Percentiles rank a stretch among this genome's conserved stretches.
phyloP scores from a whole-genome alignment of 2,888 invertebrate genomes.

The Eupithecia exiguata region DNA sequence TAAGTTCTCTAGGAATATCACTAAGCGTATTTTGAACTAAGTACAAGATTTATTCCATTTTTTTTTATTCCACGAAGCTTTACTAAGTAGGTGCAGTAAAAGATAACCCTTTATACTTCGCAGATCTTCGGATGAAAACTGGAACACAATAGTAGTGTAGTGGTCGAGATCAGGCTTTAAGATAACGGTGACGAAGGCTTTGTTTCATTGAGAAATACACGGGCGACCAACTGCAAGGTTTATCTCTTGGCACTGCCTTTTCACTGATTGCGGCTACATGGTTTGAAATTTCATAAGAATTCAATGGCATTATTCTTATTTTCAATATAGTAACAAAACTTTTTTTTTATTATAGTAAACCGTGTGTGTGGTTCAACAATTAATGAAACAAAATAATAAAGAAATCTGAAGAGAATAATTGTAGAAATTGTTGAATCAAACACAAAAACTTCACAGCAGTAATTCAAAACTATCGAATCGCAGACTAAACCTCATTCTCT shows the following conservation, averaged over 20 bases:
- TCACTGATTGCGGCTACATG: neutral
- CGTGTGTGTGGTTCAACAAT: no score
- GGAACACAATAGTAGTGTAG: neutral
- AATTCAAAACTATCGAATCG: neutral
- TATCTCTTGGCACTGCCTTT: neutral
- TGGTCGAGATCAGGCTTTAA: neutral
- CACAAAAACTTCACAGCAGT: neutral
- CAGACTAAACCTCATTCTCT: neutral
- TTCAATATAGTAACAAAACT: no score
- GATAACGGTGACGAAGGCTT: constrained; percentile 3
- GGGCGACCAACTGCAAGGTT: neutral
- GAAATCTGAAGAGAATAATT: no score
- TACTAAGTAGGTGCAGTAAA: neutral
- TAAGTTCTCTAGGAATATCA: no score
- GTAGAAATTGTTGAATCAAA: no score
- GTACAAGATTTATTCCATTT: no score
- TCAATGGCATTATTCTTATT: no score
- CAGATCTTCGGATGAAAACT: neutral
- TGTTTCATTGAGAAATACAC: constrained; percentile 9
- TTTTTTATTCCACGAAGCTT: no score
- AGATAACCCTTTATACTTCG: neutral
- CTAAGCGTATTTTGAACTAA: no score
- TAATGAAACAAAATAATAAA: no score
- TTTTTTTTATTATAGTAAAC: no score
- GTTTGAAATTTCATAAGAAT: neutral